Conservation (phyloP, 2,797 vertebrate species). For the Chrosomus eos region DNA sequence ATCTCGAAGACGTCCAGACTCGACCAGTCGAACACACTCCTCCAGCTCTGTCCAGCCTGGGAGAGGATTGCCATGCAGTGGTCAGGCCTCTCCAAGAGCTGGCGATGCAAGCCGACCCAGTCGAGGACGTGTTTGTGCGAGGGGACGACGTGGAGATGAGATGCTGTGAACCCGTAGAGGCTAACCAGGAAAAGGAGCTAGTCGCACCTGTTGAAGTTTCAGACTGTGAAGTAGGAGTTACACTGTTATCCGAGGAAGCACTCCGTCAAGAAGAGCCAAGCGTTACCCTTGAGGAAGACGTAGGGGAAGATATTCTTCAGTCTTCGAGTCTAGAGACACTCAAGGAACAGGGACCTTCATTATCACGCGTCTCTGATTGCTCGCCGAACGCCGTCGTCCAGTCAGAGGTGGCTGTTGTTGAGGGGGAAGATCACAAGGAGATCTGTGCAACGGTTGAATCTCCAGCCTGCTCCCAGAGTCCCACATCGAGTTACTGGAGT, state of each 20-base stretch:
- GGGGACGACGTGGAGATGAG: slow-evolving; percentile 64
- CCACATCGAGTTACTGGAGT: slow-evolving; percentile 81
- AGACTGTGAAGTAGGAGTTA: slow-evolving; percentile 66
- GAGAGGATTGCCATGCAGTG: slow-evolving; percentile 73
- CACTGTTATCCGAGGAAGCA: slow-evolving; percentile 66
- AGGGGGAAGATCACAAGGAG: slow-evolving; percentile 49
- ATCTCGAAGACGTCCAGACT: slow-evolving; percentile 86
- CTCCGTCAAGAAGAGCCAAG: slow-evolving; percentile 67
- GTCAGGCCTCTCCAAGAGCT: slow-evolving; percentile 71
- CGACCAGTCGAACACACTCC: slow-evolving; percentile 84
- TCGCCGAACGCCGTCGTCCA: slow-evolving; percentile 57
- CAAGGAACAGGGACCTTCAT: slow-evolving; percentile 65
- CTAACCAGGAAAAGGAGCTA: slow-evolving; percentile 46
- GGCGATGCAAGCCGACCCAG: slow-evolving; percentile 63
- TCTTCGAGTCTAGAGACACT: slow-evolving; percentile 49
- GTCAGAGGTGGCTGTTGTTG: slow-evolving; percentile 48
- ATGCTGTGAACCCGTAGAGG: slow-evolving; percentile 70
- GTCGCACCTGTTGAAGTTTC: slow-evolving; percentile 65
- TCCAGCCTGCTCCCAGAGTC: slow-evolving; percentile 60
- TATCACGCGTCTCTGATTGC: slow-evolving; percentile 61
- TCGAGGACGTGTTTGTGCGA: slow-evolving; percentile 63
- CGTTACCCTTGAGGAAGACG: slow-evolving; percentile 73
- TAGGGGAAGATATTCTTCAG: slow-evolving; percentile 56
- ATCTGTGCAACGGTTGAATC: slow-evolving; percentile 62
- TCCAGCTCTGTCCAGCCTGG: slow-evolving; percentile 79